These are phyloP conservation scores for Scelioninae gen. 1 DNA, from an alignment of 2,888 invertebrate genomes.

Conservation along the genomic window DNA sequence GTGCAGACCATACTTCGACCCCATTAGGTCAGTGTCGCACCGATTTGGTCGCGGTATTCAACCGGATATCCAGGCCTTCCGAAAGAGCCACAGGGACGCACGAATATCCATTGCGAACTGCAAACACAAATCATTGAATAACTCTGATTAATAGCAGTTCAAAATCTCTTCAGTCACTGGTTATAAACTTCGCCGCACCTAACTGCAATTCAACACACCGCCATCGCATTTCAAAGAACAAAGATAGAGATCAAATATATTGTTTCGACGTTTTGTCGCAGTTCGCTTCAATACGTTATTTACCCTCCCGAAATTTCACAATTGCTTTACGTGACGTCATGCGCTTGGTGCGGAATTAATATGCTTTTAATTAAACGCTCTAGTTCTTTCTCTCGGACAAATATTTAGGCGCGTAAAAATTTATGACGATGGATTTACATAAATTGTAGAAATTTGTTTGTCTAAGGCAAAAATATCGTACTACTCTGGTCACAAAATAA, in stretches of 20 bases:
- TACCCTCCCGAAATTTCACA: slow-evolving; percentile 36
- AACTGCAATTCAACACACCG: slow-evolving; percentile 51
- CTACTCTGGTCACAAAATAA: slow-evolving; percentile 19
- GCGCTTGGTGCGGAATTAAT: slow-evolving; percentile 23
- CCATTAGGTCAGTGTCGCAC: slow-evolving; percentile 92
- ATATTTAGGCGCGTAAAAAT: slow-evolving; percentile 39
- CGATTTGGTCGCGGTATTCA: slow-evolving; percentile 94
- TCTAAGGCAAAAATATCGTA: slow-evolving; percentile 32
- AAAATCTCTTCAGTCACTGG: slow-evolving; percentile 55
- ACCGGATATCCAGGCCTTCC: slow-evolving; percentile 96
- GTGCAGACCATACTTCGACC: slow-evolving; percentile 92
- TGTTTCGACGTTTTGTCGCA: slow-evolving; percentile 59
- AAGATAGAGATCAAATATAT: slow-evolving; percentile 59
- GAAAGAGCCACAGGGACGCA: slow-evolving; percentile 97
- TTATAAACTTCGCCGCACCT: slow-evolving; percentile 56
- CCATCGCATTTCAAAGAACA: slow-evolving; percentile 55
- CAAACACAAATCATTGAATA: slow-evolving; percentile 80
- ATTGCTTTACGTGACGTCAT: slow-evolving; percentile 25
- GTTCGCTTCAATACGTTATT: slow-evolving; percentile 47
- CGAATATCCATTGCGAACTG: slow-evolving; percentile 98
- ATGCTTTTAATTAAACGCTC: slow-evolving; percentile 44
- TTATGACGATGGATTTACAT: slow-evolving; percentile 35
- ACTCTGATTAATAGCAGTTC: slow-evolving; percentile 67
- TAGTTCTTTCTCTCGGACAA: slow-evolving; percentile 11
- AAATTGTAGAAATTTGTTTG: slow-evolving; percentile 31